A percentile compares a stretch with the other conserved stretches of the same genome.
These are phyloP conservation scores for Limnephilus auricula DNA, from an alignment of 2,888 invertebrate genomes.

Conservation along the genomic window DNA sequence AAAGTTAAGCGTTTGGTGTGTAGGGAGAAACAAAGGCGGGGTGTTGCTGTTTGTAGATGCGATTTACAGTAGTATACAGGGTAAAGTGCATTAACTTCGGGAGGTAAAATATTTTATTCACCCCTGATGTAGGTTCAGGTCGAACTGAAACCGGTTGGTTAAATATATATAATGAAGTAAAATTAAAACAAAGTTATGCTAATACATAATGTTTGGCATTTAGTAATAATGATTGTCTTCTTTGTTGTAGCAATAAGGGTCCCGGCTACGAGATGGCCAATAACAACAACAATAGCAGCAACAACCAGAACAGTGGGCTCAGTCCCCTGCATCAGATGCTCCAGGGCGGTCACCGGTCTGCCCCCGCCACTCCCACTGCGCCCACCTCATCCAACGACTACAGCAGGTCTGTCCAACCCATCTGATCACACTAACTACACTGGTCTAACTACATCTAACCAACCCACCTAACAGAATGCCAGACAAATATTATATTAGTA, in stretches of 20 bases:
- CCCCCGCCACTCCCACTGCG: conserved; percentile 72
- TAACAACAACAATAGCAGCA: conserved; percentile 49
- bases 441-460: not conserved
- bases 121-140: too few species aligned
- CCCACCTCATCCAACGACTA: conserved; percentile 68
- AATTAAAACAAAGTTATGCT: too few species aligned
- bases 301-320: conserved; percentile 65
- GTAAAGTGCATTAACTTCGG: too few species aligned
- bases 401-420: not conserved
- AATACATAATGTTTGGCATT: too few species aligned
- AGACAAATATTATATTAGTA: not conserved
- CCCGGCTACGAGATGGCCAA: conserved; percentile 59
- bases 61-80: too few species aligned
- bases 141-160: too few species aligned
- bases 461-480: not conserved
- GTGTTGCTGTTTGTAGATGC: too few species aligned
- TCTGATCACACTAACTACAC: conserved; percentile 14
- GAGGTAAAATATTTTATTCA: too few species aligned
- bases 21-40: too few species aligned
- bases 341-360: conserved; percentile 71
- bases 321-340: conserved; percentile 77
- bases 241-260: conserved; percentile 60
- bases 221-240: not conserved
- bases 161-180: too few species aligned
- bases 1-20: too few species aligned